These are phyloP conservation scores for Aphaenogaster ashmeadi DNA, from an alignment of 1,140 invertebrate genomes.

Conservation along the genomic window DNA sequence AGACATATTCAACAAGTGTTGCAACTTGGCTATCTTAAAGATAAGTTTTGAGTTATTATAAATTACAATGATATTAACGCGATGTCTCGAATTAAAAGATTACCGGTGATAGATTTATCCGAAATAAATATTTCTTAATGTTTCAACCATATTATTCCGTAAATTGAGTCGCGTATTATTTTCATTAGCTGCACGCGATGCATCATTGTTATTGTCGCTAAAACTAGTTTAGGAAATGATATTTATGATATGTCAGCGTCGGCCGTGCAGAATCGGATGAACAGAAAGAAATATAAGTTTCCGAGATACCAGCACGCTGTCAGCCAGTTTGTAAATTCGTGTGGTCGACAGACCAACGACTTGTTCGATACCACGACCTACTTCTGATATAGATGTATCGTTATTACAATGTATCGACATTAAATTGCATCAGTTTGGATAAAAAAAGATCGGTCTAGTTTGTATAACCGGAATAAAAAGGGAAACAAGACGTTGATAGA, in stretches of 20 bases:
- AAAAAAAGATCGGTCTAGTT: neutral
- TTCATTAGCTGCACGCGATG: neutral
- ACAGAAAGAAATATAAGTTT: neutral
- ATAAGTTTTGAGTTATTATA: neutral
- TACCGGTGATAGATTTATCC: neutral
- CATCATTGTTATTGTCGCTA: neutral
- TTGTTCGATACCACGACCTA: neutral
- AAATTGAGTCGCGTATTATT: neutral
- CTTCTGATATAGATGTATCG: neutral
- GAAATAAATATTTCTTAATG: constrained; percentile 22
- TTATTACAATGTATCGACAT: neutral
- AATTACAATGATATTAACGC: neutral
- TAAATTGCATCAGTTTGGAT: constrained; percentile 25
- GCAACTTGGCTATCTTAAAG: neutral
- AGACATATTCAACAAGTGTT: neutral
- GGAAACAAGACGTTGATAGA: neutral
- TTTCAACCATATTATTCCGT: neutral
- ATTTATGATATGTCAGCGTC: neutral
- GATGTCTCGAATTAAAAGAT: neutral
- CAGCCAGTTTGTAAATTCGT: constrained; percentile 18
- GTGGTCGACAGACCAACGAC: neutral
- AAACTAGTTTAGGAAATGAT: neutral
- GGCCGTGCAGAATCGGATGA: neutral
- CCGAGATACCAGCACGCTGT: neutral
- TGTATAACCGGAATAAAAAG: neutral